Evolutionary conservation across 2,888 invertebrate species (phyloP).

Genomic region (Papilio gigon): DNA sequence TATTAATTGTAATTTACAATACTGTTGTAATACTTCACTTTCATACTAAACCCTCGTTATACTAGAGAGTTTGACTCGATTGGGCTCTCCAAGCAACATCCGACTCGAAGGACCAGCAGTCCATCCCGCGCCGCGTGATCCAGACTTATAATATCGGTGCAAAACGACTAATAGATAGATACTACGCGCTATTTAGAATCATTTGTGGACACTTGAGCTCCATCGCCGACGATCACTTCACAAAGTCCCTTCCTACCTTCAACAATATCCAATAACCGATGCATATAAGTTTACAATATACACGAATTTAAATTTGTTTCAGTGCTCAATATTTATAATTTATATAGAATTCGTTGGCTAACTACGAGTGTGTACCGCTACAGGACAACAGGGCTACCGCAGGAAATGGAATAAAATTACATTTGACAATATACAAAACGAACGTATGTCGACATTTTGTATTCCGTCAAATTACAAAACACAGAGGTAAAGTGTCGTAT

Average conservation of each 20-base stretch:
- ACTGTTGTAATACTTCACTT: constrained; percentile 1
- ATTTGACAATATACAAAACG: constrained; percentile 47
- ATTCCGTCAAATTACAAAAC: constrained; percentile 46
- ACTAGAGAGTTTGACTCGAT: constrained; percentile 15
- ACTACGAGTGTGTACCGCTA: constrained; percentile 73
- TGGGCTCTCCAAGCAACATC: constrained; percentile 21
- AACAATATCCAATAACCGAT: constrained; percentile 72
- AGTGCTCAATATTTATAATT: constrained; percentile 73
- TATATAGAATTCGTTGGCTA: constrained; percentile 80
- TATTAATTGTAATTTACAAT: background rate
- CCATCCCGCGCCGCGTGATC: constrained; percentile 55
- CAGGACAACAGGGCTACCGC: constrained; percentile 68
- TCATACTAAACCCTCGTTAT: constrained; percentile 17
- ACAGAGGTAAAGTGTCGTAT: constrained; percentile 51
- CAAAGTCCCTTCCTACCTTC: constrained; percentile 77
- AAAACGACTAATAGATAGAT: constrained; percentile 76
- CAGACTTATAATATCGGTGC: constrained; percentile 73
- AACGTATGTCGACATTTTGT: constrained; percentile 13
- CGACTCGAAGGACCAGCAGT: constrained; percentile 27
- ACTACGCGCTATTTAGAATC: constrained; percentile 78
- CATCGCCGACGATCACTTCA: constrained; percentile 56
- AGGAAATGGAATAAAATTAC: constrained; percentile 69
- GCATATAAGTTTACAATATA: constrained; percentile 65
- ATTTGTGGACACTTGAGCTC: constrained; percentile 71
- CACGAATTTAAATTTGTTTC: constrained; percentile 72